Evolutionary conservation across 2,113 vertebrate genomes (phyloP).

Genomic region (Dicerorhinus sumatrensis): DNA sequence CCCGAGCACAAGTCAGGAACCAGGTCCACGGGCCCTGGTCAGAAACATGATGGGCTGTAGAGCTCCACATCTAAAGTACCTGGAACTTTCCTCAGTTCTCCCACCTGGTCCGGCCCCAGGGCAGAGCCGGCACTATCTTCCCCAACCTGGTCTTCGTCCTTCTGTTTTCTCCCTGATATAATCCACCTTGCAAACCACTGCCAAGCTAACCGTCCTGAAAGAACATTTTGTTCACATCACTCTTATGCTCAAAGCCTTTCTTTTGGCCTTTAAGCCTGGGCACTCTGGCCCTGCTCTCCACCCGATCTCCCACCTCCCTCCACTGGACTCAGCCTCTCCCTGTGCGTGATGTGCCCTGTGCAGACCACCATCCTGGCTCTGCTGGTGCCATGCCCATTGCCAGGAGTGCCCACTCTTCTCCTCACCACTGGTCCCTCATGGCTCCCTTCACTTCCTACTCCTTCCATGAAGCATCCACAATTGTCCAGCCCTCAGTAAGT

Average conservation of each 20-base stretch:
- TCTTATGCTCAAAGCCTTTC: not conserved
- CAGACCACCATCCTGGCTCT: not conserved
- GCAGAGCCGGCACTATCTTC: not conserved
- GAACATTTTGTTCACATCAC: not conserved
- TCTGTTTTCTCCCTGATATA: not conserved
- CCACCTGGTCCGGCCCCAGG: not conserved
- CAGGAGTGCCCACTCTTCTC: not conserved
- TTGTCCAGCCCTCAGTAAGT: not conserved
- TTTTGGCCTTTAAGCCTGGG: not conserved
- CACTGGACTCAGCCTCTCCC: not conserved
- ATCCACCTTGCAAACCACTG: not conserved
- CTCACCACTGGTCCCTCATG: too few species aligned
- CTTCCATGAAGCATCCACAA: not conserved
- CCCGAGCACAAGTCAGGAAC: not conserved
- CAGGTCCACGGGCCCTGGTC: too few species aligned
- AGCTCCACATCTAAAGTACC: not conserved
- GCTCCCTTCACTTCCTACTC: too few species aligned
- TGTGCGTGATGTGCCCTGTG: rapidly evolving
- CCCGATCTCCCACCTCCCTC: not conserved
- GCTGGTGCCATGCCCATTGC: too few species aligned
- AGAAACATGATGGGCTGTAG: not conserved
- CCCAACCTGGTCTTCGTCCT: not conserved
- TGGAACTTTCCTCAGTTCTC: not conserved
- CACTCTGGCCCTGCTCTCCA: not conserved
- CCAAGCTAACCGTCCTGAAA: not conserved